A percentile compares a stretch with the other conserved stretches of the same genome.
These are phyloP conservation scores for Ctenopoma multispine DNA, from an alignment of 2,797 vertebrate species.

Conservation along the genomic window DNA sequence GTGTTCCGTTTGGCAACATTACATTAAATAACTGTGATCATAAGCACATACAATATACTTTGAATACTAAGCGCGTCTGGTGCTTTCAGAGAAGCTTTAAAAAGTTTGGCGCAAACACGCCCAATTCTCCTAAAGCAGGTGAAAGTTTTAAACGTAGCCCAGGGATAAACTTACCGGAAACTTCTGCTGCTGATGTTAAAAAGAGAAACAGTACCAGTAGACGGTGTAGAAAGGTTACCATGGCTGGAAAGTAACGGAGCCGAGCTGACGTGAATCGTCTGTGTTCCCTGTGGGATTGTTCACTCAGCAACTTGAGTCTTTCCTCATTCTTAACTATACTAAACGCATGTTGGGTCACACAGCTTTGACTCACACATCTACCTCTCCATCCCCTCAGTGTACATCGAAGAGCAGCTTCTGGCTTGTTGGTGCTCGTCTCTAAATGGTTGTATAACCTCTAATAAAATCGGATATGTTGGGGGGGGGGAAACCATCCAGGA, in stretches of 20 bases:
- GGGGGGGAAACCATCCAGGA: too few relatives aligned
- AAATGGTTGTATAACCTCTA: neutral
- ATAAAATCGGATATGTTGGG: neutral
- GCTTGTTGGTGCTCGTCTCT: neutral
- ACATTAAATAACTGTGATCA: neutral
- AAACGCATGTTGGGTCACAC: conserved; percentile 31
- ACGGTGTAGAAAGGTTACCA: conserved; percentile 45
- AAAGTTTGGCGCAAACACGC: neutral
- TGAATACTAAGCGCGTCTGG: neutral
- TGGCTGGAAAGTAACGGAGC: conserved; percentile 44
- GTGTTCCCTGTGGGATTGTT: conserved; percentile 3
- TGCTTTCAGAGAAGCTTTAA: neutral
- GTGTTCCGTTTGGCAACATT: neutral
- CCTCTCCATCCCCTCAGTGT: neutral
- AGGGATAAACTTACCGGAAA: conserved; percentile 65
- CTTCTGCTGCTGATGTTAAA: conserved; percentile 31
- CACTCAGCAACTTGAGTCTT: conserved; percentile 31
- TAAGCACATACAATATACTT: neutral
- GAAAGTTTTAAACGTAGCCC: conserved; percentile 20
- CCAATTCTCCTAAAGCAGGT: conserved; percentile 34
- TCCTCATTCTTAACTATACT: conserved; percentile 67
- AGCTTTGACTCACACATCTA: neutral
- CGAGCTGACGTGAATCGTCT: neutral
- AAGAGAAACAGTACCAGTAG: conserved; percentile 23
- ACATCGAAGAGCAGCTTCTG: too few relatives aligned